Conservation (phyloP, 1,140 invertebrate genomes). For the Solenopsis fugax region DNA sequence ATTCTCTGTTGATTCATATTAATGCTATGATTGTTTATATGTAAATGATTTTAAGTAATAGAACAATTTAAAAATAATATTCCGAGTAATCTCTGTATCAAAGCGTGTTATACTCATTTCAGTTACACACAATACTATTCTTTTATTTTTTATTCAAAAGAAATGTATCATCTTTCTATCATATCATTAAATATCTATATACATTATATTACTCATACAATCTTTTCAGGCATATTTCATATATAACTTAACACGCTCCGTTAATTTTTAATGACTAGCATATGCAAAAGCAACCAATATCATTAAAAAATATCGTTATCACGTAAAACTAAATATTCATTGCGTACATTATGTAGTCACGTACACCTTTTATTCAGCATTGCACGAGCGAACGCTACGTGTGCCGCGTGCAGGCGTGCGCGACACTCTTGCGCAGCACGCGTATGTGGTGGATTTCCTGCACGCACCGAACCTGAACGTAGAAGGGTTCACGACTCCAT, state of each 20-base stretch:
- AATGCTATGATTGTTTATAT: neutral
- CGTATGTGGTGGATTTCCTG: conserved; percentile 82
- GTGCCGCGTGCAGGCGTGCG: conserved; percentile 62
- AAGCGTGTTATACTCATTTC: neutral
- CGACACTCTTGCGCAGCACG: conserved; percentile 74
- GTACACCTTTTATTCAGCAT: conserved; percentile 59
- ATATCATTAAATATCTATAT: neutral
- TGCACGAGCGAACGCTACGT: conserved; percentile 64
- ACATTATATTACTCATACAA: neutral
- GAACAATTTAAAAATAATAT: neutral
- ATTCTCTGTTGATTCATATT: neutral
- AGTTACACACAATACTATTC: neutral
- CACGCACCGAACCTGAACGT: conserved; percentile 82
- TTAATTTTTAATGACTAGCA: neutral
- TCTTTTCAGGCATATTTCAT: neutral
- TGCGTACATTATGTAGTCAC: conserved; percentile 38
- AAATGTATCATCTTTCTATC: neutral
- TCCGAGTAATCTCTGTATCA: neutral
- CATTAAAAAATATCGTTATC: conserved; percentile 19
- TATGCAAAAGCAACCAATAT: conserved; percentile 7
- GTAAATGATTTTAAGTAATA: neutral
- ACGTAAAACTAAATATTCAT: conserved; percentile 51
- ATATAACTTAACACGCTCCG: neutral
- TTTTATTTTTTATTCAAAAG: neutral
- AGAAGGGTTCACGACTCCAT: conserved; percentile 73